Base-by-base conservation (phyloP, 2,888 invertebrate genomes). In the Ophioninae sp. region DNA sequence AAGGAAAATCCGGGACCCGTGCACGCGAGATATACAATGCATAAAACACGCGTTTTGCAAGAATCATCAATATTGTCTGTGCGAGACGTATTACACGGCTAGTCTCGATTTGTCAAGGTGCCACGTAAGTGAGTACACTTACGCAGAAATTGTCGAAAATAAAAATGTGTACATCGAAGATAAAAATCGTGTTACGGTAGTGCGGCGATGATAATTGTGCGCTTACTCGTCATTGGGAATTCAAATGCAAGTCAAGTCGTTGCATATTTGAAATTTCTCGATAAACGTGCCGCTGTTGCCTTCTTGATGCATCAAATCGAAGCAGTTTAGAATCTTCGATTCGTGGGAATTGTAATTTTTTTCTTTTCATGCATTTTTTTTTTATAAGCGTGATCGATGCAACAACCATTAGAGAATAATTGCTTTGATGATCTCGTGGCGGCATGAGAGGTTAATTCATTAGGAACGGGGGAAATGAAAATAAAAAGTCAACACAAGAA, bases 111-210 rank as follows among this genome's bases (percentile, higher is more conserved):
- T 67, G 7, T 61, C 86, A 6, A 85, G 73, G 72, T 90, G 90
- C 73, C 86, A 88, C 61, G 88, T 89, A 44, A 90, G 90, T 90
- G 77, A 88, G 88, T 89, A 62, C n/a, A n/a, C n/a, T 50, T 41
- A n/a, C 30, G 3, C 30, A 30, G 30, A 30, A 30, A 30, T 30
- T 30, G 30, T 30, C 30, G 3, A 30, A 30, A 2, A 30, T 30
- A 30, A 73, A 62, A 44, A 21, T 62, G 17, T 37, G 30, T 56
- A 8, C 50, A 37, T 23, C 7, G 20, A 30, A 30, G 30, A 30
- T 30, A 30, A 30, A 30, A 30, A 30, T 30, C 30, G 30, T 30
- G 1, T 30, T 30, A 30, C 30, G 30, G 30, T 30, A 13, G 10
- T 50, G 13, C 2, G 30, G 1, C 30, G 30, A 30, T 30, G 30